Conservation (phyloP, 1,140 invertebrate species). For the Heliconius congener region DNA sequence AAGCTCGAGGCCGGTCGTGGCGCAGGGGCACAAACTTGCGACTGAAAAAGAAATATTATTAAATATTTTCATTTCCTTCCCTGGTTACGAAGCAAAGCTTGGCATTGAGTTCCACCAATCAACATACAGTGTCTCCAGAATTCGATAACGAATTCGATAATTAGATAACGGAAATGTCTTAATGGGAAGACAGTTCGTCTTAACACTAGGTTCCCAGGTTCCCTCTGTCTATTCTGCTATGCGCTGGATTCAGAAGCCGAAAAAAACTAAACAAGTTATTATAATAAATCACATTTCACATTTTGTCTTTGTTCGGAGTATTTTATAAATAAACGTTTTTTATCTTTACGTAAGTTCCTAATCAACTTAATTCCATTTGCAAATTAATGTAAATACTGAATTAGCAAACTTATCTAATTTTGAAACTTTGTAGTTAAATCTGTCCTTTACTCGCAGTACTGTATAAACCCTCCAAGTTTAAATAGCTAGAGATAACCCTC, state of each 20-base stretch:
- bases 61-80: too few species aligned
- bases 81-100: too few species aligned
- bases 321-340: background rate
- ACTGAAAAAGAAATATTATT: too few species aligned
- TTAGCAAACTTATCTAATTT: slow-evolving; percentile 23
- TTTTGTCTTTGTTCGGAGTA: background rate
- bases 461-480: slow-evolving; percentile 23
- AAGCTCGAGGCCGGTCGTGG: too few species aligned
- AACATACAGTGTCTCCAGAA: too few species aligned
- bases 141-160: too few species aligned
- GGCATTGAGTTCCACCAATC: too few species aligned
- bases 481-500: slow-evolving; percentile 27
- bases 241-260: too few species aligned
- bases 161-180: background rate
- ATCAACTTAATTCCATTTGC: background rate
- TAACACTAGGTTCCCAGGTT: too few species aligned
- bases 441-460: slow-evolving; percentile 17
- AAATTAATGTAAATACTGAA: slow-evolving; percentile 7
- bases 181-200: background rate
- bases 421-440: slow-evolving; percentile 18
- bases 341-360: background rate
- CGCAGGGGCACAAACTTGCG: too few species aligned
- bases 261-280: background rate
- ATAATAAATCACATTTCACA: background rate
- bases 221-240: too few species aligned